Base-by-base conservation (phyloP, 2,113 vertebrate species). In the Oncorhynchus mykiss region DNA sequence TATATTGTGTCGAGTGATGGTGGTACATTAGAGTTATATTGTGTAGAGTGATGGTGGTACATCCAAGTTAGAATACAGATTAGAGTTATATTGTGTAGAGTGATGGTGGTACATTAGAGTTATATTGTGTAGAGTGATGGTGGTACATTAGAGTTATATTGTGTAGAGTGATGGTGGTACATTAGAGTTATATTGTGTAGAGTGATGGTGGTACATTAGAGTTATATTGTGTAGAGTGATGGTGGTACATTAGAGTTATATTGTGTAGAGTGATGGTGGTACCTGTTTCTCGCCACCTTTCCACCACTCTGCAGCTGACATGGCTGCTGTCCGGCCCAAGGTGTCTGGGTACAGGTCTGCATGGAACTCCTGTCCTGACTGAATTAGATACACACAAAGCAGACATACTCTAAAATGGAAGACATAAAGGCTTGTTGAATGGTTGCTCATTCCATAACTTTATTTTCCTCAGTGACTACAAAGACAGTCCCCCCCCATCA, bases 261-360 rank as follows among this genome's bases (percentile, higher is more conserved):
- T 34, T 7, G 31, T 34, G 31, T 7, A 34, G 25, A 34, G 25
- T 27, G 25, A 27, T 34, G 6, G 34, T 4, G 2, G 73, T 84
- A 99, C 98, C 96, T 97, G 95, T 77, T 92, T 92, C 90, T 92
- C 93, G 70, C 92, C 94, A 71, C 97, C 97, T 11, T 91, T 79
- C 97, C 97, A 99, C 98, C 98, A 99, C 80, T 92, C 90, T 22
- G 90, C 89, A 48, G 95, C 91, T 0, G 89, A 4, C 0, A 94
- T 89, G 39, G 95, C 94, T 0, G 97, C 89, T 31, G 88, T 71
- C 0, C 29, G 85, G 12, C 97, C 95, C 0, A 78, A 11, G 0
- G 96, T 95, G 80, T 98, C 94, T 0, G 97, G 96, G 86, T 96
- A 98, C 78, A 99, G 90, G 80, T 99, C 97, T 0, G 94, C 92